Evolutionary conservation across 2,888 invertebrate genomes (phyloP).

Genomic region (Branchellion lobata): DNA sequence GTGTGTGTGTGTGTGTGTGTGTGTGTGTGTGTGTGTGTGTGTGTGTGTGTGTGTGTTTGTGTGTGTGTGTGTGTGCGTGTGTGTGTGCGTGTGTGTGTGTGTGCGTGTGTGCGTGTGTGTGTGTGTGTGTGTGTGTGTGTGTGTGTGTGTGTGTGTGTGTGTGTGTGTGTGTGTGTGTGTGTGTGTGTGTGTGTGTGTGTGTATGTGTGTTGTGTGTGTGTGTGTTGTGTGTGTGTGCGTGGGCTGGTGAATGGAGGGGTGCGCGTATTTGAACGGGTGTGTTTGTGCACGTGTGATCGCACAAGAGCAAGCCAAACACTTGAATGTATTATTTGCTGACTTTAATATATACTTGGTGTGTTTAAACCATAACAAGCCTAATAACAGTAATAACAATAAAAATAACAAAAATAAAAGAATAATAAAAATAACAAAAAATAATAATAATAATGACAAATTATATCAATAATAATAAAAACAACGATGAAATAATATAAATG

Average conservation of each 20-base stretch:
- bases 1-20: conserved; percentile 18
- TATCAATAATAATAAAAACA: too few relatives aligned
- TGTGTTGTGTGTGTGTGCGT: conserved; percentile 6
- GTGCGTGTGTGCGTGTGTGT: neutral
- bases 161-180: conserved; percentile 18
- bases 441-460: neutral
- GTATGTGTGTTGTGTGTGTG: conserved; percentile 20
- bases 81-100: conserved; percentile 1
- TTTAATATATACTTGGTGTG: conserved; percentile 18
- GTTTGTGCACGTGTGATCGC: neutral
- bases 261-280: neutral
- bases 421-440: neutral
- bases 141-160: conserved; percentile 18
- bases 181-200: conserved; percentile 18
- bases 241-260: neutral
- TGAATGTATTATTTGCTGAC: conserved; percentile 15
- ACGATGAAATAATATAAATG: too few relatives aligned
- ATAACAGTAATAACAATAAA: neutral
- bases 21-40: conserved; percentile 18
- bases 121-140: neutral
- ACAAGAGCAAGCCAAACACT: conserved; percentile 8
- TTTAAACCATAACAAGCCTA: neutral
- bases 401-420: neutral
- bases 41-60: conserved; percentile 16
- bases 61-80: neutral